These are phyloP conservation scores for Seladonia tumulorum DNA, from an alignment of 2,888 invertebrate species.

Conservation along the genomic window DNA sequence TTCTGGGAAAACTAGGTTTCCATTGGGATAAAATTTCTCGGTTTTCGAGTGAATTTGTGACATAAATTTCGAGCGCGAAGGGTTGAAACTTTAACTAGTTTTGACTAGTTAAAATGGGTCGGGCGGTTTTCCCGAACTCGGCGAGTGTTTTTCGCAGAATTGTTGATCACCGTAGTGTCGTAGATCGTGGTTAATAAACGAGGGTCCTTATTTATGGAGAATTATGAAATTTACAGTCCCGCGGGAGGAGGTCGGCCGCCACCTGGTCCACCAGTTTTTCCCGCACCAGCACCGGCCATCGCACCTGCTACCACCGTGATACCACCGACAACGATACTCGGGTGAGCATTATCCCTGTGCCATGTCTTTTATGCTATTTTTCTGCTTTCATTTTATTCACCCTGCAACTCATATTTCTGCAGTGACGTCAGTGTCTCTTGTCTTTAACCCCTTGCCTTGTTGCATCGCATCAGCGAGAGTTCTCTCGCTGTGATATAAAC, in stretches of 20 bases:
- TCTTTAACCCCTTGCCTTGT: neutral
- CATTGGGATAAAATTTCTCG: neutral
- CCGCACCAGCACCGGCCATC: conserved; percentile 85
- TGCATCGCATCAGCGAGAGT: neutral
- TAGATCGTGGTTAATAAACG: conserved; percentile 25
- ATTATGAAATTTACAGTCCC: conserved; percentile 73
- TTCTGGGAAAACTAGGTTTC: neutral
- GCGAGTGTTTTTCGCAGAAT: neutral
- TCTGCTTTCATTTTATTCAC: conserved; percentile 46
- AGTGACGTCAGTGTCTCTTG: neutral
- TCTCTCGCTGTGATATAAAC: neutral
- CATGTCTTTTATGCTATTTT: conserved; percentile 23
- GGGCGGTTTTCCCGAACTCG: neutral
- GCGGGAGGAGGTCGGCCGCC: conserved; percentile 81
- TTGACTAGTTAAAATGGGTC: neutral
- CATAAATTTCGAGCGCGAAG: neutral
- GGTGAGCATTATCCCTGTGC: conserved; percentile 73
- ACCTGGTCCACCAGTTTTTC: conserved; percentile 82
- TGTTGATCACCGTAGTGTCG: neutral
- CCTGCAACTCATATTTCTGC: conserved; percentile 30
- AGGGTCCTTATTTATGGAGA: conserved; percentile 41
- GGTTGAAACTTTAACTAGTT: neutral
- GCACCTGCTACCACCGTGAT: conserved; percentile 83
- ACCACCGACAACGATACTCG: conserved; percentile 80
- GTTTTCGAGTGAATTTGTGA: neutral